A percentile compares a stretch with the other conserved stretches of the same genome.
phyloP scores from a whole-genome alignment of 2,888 invertebrate species.

The Dascillus cervinus region DNA sequence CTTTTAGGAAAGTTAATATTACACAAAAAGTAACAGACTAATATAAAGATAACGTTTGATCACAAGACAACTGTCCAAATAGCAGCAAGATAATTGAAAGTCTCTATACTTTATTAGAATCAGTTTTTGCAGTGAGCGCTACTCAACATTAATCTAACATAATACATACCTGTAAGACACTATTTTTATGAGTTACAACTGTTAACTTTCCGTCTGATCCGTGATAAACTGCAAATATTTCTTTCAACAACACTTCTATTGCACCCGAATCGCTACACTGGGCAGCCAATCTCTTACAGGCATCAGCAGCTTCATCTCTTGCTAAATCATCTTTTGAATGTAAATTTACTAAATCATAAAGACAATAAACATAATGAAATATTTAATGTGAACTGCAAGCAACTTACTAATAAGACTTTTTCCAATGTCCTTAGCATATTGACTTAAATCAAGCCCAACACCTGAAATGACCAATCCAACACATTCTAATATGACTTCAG shows the following conservation, averaged over 20 bases:
- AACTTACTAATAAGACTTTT: conserved; percentile 68
- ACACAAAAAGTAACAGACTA: no score
- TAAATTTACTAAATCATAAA: conserved; percentile 56
- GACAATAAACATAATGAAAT: conserved; percentile 6
- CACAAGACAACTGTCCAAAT: no score
- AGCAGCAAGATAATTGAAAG: no score
- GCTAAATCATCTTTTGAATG: conserved; percentile 78
- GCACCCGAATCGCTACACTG: conserved; percentile 62
- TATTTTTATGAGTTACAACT: conserved; percentile 80
- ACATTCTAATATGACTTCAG: conserved; percentile 80
- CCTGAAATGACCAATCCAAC: conserved; percentile 69
- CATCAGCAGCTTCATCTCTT: conserved; percentile 64
- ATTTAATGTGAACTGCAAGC: conserved; percentile 1
- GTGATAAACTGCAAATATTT: conserved; percentile 72
- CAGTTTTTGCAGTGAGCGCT: no score
- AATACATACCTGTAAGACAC: conserved; percentile 60
- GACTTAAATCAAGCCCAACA: conserved; percentile 68
- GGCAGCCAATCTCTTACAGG: conserved; percentile 60
- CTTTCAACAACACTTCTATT: conserved; percentile 59
- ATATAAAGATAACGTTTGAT: no score
- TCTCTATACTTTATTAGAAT: no score
- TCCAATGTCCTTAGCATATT: conserved; percentile 68
- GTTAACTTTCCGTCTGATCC: conserved; percentile 89
- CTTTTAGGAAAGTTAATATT: no score
- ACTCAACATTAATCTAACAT: no score